Percentiles rank a stretch among this genome's conserved stretches.
Evolutionary conservation across 2,888 invertebrate genomes (phyloP).

Genomic region (Dryobota labecula): DNA sequence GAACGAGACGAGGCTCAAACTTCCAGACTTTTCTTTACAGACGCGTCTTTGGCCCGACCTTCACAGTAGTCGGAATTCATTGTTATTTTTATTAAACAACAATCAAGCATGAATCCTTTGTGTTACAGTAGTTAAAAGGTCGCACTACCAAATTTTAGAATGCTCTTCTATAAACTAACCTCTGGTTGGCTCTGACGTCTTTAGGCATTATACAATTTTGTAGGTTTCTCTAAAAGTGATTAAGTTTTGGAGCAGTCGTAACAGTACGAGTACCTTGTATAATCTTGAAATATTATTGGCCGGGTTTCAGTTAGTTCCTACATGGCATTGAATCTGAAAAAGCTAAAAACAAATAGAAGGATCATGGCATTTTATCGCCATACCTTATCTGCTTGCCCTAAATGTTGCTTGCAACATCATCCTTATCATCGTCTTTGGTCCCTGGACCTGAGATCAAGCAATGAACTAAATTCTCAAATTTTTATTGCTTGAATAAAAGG

Average conservation of each 20-base stretch:
- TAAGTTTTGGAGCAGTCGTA: conserved; percentile 1
- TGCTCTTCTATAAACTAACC: no score
- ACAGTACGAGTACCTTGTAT: not conserved
- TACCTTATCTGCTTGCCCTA: no score
- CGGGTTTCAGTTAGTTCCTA: no score
- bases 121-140: conserved; percentile 44
- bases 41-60: conserved; percentile 1
- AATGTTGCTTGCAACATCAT: no score
- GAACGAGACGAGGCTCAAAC: conserved; percentile 7
- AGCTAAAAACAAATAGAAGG: no score
- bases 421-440: no score
- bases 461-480: no score
- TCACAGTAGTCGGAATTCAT: not conserved
- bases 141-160: conserved; percentile 1
- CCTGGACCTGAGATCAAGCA: no score
- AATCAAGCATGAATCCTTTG: conserved; percentile 42
- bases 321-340: no score
- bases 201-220: not conserved
- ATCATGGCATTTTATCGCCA: no score
- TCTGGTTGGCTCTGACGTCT: conserved; percentile 21
- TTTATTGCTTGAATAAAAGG: no score
- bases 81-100: conserved; percentile 49
- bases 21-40: conserved; percentile 13
- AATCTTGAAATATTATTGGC: no score
- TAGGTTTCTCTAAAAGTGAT: not conserved